phyloP scores from a whole-genome alignment of 1,140 invertebrate genomes.

The Theocolax elegans region DNA sequence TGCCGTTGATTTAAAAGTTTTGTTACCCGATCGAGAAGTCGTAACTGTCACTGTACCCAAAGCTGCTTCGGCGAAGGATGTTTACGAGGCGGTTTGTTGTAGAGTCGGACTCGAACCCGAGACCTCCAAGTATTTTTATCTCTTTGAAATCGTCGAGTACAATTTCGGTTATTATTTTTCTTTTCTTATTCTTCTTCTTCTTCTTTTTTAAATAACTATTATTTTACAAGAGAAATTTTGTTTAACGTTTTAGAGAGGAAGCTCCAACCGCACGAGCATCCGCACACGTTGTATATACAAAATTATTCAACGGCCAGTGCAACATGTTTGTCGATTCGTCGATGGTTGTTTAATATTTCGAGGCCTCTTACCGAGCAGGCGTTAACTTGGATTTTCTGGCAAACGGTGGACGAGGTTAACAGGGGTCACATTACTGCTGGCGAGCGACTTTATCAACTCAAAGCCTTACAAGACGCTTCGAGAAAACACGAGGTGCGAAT shows the following conservation, averaged over 20 bases:
- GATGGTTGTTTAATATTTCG: constrained; percentile 91
- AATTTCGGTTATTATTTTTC: constrained; percentile 81
- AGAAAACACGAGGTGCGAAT: constrained; percentile 84
- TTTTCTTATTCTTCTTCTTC: neutral
- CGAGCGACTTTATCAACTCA: constrained; percentile 92
- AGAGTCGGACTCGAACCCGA: constrained; percentile 85
- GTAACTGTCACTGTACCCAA: constrained; percentile 92
- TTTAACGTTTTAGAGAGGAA: constrained; percentile 82
- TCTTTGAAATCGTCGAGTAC: constrained; percentile 98
- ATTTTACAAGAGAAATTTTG: too few relatives aligned
- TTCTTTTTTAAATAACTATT: too few relatives aligned
- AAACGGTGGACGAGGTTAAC: constrained; percentile 95
- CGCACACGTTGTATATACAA: constrained; percentile 97
- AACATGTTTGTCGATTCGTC: constrained; percentile 92
- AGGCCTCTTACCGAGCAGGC: constrained; percentile 74
- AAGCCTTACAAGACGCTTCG: constrained; percentile 90
- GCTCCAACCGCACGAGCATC: constrained; percentile 91
- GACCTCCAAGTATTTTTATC: constrained; percentile 91
- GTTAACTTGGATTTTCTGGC: constrained; percentile 78
- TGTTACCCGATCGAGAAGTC: constrained; percentile 86
- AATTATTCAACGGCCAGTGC: constrained; percentile 99
- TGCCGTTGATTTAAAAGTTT: constrained; percentile 91
- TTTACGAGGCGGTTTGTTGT: constrained; percentile 89
- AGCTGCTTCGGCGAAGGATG: constrained; percentile 89
- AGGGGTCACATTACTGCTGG: constrained; percentile 89